A percentile compares a stretch with the other conserved stretches of the same genome.
These are phyloP conservation scores for Malacosoma neustria DNA, from an alignment of 2,888 invertebrate species.

Conservation along the genomic window DNA sequence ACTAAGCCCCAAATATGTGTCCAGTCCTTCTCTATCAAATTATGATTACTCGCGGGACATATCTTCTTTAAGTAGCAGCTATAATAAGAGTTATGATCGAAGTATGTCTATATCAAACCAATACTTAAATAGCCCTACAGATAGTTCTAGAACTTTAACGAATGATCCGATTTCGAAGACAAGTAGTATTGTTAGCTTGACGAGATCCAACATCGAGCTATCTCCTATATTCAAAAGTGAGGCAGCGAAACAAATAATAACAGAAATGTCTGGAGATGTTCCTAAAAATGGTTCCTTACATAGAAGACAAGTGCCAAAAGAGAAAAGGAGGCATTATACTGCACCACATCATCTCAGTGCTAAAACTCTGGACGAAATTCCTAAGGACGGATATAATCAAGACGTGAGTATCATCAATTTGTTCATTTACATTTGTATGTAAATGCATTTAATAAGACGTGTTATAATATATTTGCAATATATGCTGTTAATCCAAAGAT, in stretches of 20 bases:
- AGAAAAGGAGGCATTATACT: constrained; percentile 90
- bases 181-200: constrained; percentile 60
- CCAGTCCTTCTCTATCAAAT: constrained; percentile 62
- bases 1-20: constrained; percentile 60
- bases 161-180: constrained; percentile 66
- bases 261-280: constrained; percentile 80
- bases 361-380: constrained; percentile 75
- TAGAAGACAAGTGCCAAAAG: constrained; percentile 83
- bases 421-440: no score
- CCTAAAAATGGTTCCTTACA: constrained; percentile 75
- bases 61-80: constrained; percentile 58
- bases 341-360: constrained; percentile 85
- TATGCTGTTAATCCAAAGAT: no score
- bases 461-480: no score
- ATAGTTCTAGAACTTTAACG: constrained; percentile 58
- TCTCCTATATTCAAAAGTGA: constrained; percentile 91
- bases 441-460: no score
- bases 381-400: constrained; percentile 55
- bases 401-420: constrained; percentile 70
- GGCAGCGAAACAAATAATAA: constrained; percentile 89
- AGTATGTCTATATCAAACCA: constrained; percentile 55
- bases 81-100: constrained; percentile 52
- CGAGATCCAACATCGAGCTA: constrained; percentile 70
- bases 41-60: constrained; percentile 62
- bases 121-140: constrained; percentile 63